Percentiles rank a stretch among this genome's conserved stretches.
These are phyloP conservation scores for Ariolimax columbianus DNA, from an alignment of 2,888 invertebrate species.

Conservation along the genomic window DNA sequence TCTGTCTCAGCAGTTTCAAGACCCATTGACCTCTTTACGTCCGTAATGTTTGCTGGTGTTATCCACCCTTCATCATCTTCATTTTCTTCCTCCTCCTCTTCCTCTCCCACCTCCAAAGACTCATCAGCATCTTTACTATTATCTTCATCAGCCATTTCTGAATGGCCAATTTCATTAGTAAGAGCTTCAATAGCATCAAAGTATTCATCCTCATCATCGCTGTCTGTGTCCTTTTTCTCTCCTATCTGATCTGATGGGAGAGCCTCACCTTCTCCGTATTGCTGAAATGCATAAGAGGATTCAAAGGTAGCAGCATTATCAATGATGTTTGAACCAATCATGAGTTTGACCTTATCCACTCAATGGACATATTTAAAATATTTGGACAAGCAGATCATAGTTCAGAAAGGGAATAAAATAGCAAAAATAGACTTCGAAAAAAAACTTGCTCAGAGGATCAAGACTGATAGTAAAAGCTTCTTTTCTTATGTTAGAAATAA, in stretches of 20 bases:
- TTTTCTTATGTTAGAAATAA: too few relatives aligned
- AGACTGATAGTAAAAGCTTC: too few relatives aligned
- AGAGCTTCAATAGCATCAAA: constrained; percentile 63
- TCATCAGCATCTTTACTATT: neutral
- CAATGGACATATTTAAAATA: too few relatives aligned
- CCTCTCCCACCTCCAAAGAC: constrained; percentile 53
- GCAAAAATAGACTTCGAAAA: too few relatives aligned
- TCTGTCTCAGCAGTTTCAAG: constrained; percentile 61
- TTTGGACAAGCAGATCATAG: too few relatives aligned
- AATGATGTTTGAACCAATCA: too few relatives aligned
- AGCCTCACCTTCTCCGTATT: constrained; percentile 59
- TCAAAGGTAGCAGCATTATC: neutral
- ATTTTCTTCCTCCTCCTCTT: constrained; percentile 73
- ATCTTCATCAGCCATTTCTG: neutral
- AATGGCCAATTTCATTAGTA: constrained; percentile 75
- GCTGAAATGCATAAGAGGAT: constrained; percentile 1
- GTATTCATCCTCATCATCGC: constrained; percentile 51
- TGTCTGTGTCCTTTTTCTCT: constrained; percentile 57
- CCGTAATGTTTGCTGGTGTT: constrained; percentile 89
- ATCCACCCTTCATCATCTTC: constrained; percentile 86
- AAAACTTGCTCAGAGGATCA: too few relatives aligned
- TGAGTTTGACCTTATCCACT: too few relatives aligned
- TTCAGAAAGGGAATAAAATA: too few relatives aligned
- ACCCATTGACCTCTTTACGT: constrained; percentile 86
- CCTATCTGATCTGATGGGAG: constrained; percentile 60